These are phyloP conservation scores for Alsophila aescularia DNA, from an alignment of 2,888 invertebrate genomes.

Conservation along the genomic window DNA sequence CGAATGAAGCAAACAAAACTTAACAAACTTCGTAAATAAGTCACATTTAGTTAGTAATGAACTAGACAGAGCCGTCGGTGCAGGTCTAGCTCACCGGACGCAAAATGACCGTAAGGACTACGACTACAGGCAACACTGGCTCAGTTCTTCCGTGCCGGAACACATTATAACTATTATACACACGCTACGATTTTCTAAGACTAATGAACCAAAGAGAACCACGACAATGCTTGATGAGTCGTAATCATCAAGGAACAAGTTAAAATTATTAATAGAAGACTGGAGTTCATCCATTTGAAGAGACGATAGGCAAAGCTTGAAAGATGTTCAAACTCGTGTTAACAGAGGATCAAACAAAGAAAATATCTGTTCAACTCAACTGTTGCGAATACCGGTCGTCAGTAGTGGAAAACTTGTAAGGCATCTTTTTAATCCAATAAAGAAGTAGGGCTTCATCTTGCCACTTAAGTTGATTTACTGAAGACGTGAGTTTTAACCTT, in stretches of 20 bases:
- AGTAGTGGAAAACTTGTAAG: slow-evolving; percentile 48
- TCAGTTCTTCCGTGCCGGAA: slow-evolving; percentile 30
- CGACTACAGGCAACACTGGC: slow-evolving; percentile 6
- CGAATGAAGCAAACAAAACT: not conserved
- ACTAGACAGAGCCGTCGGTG: slow-evolving; percentile 7
- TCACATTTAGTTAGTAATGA: not conserved
- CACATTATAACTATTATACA: slow-evolving; percentile 20
- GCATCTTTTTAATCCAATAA: slow-evolving; percentile 63
- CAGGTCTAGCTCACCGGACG: slow-evolving; percentile 24
- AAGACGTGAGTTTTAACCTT: slow-evolving; percentile 20
- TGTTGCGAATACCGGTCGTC: slow-evolving; percentile 36
- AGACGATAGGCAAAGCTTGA: too few relatives aligned
- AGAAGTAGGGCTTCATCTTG: slow-evolving; percentile 53
- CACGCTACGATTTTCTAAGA: slow-evolving; percentile 18
- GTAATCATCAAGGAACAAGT: slow-evolving; percentile 10
- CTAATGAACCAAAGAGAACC: slow-evolving; percentile 21
- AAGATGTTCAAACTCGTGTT: too few relatives aligned
- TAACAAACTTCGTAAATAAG: not conserved
- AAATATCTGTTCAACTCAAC: too few relatives aligned
- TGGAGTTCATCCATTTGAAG: too few relatives aligned
- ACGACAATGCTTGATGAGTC: too few relatives aligned
- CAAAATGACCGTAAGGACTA: slow-evolving; percentile 14
- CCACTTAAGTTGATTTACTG: slow-evolving; percentile 26
- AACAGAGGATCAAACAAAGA: too few relatives aligned
- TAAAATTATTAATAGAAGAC: too few relatives aligned